Base-by-base conservation (phyloP, 2,797 vertebrate genomes). In the Megalops cyprinoides region DNA sequence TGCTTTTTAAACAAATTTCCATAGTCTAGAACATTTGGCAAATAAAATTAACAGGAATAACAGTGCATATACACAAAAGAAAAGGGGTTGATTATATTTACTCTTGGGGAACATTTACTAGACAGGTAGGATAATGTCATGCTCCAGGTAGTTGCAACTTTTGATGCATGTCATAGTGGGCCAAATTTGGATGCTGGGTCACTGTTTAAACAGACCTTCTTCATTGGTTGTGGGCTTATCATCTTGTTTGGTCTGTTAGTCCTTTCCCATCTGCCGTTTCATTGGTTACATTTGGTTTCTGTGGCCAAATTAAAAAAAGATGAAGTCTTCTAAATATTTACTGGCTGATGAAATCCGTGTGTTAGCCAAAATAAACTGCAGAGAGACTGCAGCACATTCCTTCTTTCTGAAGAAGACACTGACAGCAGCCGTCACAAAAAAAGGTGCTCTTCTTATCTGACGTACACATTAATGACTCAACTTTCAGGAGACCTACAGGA, bases 251-350 rank as follows among this genome's bases (percentile, higher is more conserved):
- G 75, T 76, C 74, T 56, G 79, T 85, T 58, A 74, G 84, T 78
- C 83, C 78, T 67, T 85, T 86, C 71, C 79, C 82, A 86, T 89
- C 76, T 87, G 74, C 60, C 56, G 69, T 82, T 85, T 83, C 82
- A 75, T 82, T 86, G 69, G 76, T 83, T 82, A 80, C 82, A 80
- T 88, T 89, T 88, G 78, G 78, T 85, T 86, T 83, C 76, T 79
- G 73, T 20, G 31, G 82, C 82, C 80, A 87, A 89, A 84, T 86
- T 86, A 89, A 89, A 88, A 87, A 80, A 88, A 53, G 81, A 89
- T 81, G 20, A 86, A 87, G 73, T 83, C 46, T 37, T 87, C 78
- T 85, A 84, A 88, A 89, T 88, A 89, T 87, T 87, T 84, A 89
- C 83, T 77, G 62, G 67, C 82, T 76, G 1, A 81, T 85, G 80